These are phyloP conservation scores for Peromyscus eremicus DNA, from an alignment of 2,797 vertebrate genomes.

Conservation along the genomic window DNA sequence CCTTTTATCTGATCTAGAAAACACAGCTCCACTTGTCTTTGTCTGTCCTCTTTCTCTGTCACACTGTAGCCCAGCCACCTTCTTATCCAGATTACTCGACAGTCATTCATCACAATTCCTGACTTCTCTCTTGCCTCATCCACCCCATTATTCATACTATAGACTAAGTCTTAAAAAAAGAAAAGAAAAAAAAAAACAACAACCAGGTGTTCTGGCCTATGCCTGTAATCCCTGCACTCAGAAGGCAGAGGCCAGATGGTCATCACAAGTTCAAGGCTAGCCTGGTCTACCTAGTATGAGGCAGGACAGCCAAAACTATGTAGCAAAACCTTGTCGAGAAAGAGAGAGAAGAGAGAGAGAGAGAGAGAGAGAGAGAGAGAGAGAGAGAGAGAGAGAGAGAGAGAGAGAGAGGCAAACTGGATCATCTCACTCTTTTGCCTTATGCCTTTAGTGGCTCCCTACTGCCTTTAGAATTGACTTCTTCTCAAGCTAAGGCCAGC, in stretches of 20 bases:
- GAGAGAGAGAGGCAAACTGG: neutral
- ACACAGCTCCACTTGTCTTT: neutral
- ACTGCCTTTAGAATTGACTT: neutral
- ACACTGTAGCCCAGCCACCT: neutral
- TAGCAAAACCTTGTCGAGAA: too few species aligned
- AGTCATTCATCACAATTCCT: neutral
- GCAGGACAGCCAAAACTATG: neutral
- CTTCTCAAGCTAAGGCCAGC: conserved; percentile 36
- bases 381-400: too few species aligned
- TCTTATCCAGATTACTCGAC: neutral
- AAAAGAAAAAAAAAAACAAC: neutral
- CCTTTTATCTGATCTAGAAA: conserved; percentile 13
- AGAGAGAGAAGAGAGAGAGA: too few species aligned
- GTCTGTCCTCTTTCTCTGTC: neutral
- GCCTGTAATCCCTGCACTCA: neutral
- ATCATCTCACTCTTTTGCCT: neutral
- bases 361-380: neutral
- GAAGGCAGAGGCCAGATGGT: neutral
- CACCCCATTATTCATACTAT: neutral
- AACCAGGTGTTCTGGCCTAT: neutral
- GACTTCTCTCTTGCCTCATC: neutral
- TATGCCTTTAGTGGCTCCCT: neutral
- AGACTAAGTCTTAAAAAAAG: neutral
- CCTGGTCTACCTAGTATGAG: neutral
- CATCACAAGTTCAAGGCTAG: neutral